Evolutionary conservation across 2,113 vertebrate species (phyloP).

Genomic region (Poeciliopsis retropinna): DNA sequence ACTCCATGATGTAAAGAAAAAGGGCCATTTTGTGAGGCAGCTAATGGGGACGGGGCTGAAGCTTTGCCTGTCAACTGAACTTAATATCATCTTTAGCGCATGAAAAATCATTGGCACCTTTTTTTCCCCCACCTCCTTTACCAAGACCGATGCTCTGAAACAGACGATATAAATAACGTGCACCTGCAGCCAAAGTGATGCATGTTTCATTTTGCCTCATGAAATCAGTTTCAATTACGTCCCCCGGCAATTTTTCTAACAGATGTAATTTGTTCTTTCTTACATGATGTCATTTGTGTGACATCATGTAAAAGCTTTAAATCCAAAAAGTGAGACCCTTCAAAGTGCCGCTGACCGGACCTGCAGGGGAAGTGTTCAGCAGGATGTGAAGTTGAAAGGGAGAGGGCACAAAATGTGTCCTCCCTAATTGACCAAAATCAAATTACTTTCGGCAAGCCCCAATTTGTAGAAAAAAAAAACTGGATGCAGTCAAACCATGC

Average conservation of each 20-base stretch:
- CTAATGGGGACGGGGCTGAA: constrained; percentile 42
- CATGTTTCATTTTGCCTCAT: constrained; percentile 24
- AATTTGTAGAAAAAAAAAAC: constrained; percentile 10
- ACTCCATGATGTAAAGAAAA: constrained; percentile 69
- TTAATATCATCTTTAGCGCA: constrained; percentile 41
- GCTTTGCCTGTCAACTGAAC: constrained; percentile 45
- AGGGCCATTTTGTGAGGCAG: constrained; percentile 69
- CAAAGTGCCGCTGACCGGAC: constrained; percentile 36
- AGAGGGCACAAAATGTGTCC: constrained; percentile 42
- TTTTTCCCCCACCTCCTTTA: neutral
- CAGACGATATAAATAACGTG: constrained; percentile 22
- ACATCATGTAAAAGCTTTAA: constrained; percentile 21
- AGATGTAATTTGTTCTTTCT: too few species aligned
- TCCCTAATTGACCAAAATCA: neutral
- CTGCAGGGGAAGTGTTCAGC: constrained; percentile 37
- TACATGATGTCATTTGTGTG: constrained; percentile 60
- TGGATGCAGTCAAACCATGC: constrained; percentile 19
- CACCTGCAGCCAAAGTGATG: constrained; percentile 17
- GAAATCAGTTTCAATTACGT: constrained; percentile 35
- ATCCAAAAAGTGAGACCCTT: constrained; percentile 40
- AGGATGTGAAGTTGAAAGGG: constrained; percentile 47
- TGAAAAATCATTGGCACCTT: constrained; percentile 37
- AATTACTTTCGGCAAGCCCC: constrained; percentile 5
- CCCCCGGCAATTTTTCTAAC: neutral
- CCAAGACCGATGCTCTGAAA: constrained; percentile 9